phyloP scores from a whole-genome alignment of 2,888 invertebrate species.

The Watsonalla cultraria region DNA sequence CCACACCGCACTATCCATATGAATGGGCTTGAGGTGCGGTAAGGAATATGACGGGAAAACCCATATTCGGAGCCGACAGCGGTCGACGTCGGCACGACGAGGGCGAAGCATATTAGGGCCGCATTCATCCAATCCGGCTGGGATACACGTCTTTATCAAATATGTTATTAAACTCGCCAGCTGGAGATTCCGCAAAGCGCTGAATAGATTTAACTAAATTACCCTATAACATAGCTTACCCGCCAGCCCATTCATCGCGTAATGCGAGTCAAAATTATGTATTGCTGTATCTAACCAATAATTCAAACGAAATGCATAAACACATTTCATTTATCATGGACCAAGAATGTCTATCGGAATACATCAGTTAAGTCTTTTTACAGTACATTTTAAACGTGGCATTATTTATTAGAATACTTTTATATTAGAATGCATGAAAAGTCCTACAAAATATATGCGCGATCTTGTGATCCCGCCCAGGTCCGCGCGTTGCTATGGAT shows the following conservation, averaged over 20 bases:
- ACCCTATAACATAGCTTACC: conserved; percentile 22
- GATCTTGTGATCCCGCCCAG: too few relatives aligned
- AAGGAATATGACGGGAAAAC: conserved; percentile 53
- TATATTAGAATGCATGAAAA: too few relatives aligned
- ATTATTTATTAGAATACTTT: too few relatives aligned
- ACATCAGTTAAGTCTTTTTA: too few relatives aligned
- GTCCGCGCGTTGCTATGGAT: too few relatives aligned
- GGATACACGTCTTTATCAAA: conserved; percentile 66
- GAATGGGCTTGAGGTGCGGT: conserved; percentile 52
- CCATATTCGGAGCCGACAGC: conserved; percentile 60
- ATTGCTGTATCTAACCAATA: conserved; percentile 10
- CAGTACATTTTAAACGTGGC: too few relatives aligned
- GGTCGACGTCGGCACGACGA: conserved; percentile 52
- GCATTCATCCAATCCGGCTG: conserved; percentile 54
- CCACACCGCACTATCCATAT: conserved; percentile 59
- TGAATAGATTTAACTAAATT: conserved; percentile 54
- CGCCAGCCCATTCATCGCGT: conserved; percentile 17
- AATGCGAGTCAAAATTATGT: conserved; percentile 7
- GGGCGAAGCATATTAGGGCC: conserved; percentile 55
- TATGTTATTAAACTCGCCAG: conserved; percentile 63
- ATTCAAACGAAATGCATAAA: conserved; percentile 8
- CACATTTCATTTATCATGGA: conserved; percentile 9
- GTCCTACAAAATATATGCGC: too few relatives aligned
- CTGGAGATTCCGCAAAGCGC: conserved; percentile 46
- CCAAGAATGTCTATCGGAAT: too few relatives aligned